Percentiles rank a stretch among this genome's conserved stretches.
Evolutionary conservation across 2,888 invertebrate genomes (phyloP).

Genomic region (Apeira syringaria): DNA sequence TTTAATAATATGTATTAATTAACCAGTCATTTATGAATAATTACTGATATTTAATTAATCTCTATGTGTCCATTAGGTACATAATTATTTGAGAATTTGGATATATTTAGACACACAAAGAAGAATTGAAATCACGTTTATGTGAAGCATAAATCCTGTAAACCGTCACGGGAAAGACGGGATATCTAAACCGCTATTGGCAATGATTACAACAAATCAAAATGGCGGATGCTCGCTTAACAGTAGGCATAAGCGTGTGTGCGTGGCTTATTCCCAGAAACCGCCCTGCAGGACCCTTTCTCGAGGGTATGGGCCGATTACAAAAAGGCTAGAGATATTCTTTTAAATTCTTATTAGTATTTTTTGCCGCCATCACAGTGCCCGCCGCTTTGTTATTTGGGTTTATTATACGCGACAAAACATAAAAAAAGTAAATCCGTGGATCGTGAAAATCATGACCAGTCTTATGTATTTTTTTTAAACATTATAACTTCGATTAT

Average conservation of each 20-base stretch:
- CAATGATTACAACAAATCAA: conserved; percentile 40
- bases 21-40: no score
- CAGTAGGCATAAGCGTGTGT: conserved; percentile 30
- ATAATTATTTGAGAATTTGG: no score
- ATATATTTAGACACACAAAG: no score
- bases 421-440: no score
- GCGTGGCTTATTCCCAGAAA: conserved; percentile 32
- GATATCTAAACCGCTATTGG: conserved; percentile 23
- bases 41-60: no score
- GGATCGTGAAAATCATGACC: no score
- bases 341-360: conserved; percentile 28
- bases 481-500: no score
- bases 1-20: no score
- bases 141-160: conserved; percentile 7
- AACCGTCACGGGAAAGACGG: conserved; percentile 13
- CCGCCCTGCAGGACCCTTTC: conserved; percentile 39
- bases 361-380: conserved; percentile 22
- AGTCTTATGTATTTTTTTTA: no score
- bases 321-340: conserved; percentile 28
- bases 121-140: conserved; percentile 12
- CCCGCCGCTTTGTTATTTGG: background rate
- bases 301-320: conserved; percentile 38
- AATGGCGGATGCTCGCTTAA: conserved; percentile 51
- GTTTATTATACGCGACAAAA: conserved; percentile 16
- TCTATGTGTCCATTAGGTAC: no score